These are phyloP conservation scores for Trachelus tabidus DNA, from an alignment of 2,888 invertebrate species.

Conservation along the genomic window DNA sequence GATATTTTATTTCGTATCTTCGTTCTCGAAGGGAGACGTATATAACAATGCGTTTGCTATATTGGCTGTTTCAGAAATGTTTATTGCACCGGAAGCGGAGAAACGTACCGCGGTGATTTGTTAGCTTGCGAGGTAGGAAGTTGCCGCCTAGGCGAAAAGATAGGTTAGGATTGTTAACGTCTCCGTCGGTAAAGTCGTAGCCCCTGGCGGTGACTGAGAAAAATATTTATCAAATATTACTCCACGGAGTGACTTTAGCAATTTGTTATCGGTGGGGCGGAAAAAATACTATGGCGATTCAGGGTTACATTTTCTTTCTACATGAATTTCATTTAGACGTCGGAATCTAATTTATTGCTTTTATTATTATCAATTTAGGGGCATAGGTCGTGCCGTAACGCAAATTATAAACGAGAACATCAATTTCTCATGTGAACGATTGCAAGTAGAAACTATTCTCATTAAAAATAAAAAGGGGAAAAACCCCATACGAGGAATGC, in stretches of 20 bases:
- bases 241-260: neutral
- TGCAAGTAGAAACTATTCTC: neutral
- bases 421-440: neutral
- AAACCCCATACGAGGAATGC: neutral
- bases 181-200: neutral
- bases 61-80: neutral
- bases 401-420: neutral
- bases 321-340: neutral
- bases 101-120: neutral
- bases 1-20: neutral
- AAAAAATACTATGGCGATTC: neutral
- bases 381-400: neutral
- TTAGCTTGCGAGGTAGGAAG: neutral
- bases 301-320: neutral
- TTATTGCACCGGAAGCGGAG: neutral
- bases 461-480: neutral
- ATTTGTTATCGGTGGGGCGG: neutral
- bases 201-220: neutral
- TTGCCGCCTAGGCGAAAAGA: neutral
- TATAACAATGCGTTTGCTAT: neutral
- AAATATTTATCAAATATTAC: neutral
- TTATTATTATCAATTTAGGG: neutral
- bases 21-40: neutral
- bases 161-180: neutral
- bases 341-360: neutral